A percentile compares a stretch with the other conserved stretches of the same genome.
These are phyloP conservation scores for Stegostoma tigrinum DNA, from an alignment of 2,113 vertebrate species.

Conservation along the genomic window DNA sequence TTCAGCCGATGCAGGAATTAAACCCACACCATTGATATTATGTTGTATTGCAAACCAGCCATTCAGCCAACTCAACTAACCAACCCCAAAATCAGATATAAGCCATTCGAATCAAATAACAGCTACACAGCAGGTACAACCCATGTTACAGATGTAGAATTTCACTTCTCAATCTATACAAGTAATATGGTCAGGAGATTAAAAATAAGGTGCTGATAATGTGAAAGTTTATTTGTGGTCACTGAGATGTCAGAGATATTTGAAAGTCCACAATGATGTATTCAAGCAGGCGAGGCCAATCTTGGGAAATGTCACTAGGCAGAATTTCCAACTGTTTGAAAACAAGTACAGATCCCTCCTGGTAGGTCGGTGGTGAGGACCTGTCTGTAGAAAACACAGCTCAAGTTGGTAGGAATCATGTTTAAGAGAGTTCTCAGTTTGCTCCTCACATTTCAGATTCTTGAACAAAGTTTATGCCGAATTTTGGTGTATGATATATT, in stretches of 20 bases:
- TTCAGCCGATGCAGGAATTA: too few species aligned
- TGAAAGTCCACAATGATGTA: not conserved
- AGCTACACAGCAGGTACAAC: not conserved
- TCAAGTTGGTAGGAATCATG: not conserved
- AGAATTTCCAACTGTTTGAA: too few species aligned
- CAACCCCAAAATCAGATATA: too few species aligned
- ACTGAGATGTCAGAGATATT: not conserved
- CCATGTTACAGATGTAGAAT: not conserved
- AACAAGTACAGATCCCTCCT: not conserved
- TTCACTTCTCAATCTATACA: not conserved
- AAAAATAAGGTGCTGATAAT: not conserved
- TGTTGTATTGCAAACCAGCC: too few species aligned
- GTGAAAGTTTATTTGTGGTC: not conserved
- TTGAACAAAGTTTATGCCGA: not conserved
- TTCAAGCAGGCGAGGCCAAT: not conserved
- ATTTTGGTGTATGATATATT: not conserved
- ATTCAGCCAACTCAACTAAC: too few species aligned
- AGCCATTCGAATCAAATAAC: not conserved
- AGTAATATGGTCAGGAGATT: not conserved
- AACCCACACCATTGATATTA: too few species aligned
- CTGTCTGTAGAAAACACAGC: not conserved
- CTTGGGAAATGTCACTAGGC: too few species aligned
- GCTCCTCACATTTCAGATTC: not conserved
- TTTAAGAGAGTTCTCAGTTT: not conserved
- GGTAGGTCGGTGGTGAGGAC: not conserved